These are phyloP conservation scores for Felis chaus DNA, from an alignment of 2,113 vertebrate species.

Conservation along the genomic window DNA sequence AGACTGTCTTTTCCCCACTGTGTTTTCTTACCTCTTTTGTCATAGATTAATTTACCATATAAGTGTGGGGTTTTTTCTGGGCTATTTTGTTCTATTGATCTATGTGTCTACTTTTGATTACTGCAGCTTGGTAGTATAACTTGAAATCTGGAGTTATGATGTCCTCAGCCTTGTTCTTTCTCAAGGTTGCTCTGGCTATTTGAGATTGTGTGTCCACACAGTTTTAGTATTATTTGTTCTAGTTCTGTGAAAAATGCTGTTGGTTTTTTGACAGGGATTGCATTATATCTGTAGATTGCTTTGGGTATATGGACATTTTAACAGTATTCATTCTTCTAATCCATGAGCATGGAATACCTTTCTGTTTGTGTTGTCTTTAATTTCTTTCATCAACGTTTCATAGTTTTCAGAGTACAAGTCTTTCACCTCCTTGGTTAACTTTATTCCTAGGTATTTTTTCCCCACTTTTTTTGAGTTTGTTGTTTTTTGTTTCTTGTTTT, in stretches of 20 bases:
- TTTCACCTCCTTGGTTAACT: not conserved
- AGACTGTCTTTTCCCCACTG: not conserved
- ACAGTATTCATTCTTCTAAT: not conserved
- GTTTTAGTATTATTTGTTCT: not conserved
- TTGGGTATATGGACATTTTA: not conserved
- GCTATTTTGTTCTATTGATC: not conserved
- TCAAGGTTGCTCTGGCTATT: not conserved
- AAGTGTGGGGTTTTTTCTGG: not conserved
- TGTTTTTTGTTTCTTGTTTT: not conserved
- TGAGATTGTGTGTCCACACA: not conserved
- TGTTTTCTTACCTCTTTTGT: not conserved
- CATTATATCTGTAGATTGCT: not conserved
- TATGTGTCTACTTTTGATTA: not conserved
- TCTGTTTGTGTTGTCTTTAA: not conserved
- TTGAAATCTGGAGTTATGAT: not conserved
- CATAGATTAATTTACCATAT: not conserved
- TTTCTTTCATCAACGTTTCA: not conserved
- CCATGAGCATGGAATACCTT: not conserved
- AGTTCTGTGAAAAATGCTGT: not conserved
- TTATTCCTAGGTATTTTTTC: not conserved
- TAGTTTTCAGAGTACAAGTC: not conserved
- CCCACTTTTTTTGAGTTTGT: not conserved
- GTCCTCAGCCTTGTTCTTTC: not conserved
- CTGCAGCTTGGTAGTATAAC: not conserved
- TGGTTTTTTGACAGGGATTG: not conserved